Base-by-base conservation (phyloP, 2,113 vertebrate species). In the Dissostichus mawsoni region DNA sequence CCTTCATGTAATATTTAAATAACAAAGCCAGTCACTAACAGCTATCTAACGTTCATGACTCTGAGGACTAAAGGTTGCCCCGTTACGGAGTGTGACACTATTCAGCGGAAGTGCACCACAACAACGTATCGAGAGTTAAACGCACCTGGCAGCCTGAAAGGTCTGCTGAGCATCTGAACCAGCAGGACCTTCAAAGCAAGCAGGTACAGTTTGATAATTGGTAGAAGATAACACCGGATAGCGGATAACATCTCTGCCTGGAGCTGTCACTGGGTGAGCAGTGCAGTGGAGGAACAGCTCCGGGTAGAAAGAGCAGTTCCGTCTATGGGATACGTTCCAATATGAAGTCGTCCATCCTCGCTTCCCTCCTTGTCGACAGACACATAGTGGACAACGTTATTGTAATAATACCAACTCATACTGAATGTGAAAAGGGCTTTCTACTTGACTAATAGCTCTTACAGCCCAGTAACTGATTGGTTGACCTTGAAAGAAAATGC, bases 61-160 rank as follows among this genome's bases (percentile, higher is more conserved):
- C 50, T 23, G 12, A 18, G 3, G 3, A 11, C 18, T 2, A 25
- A 18, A 11, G 3, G 33, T 20, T n/a, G 7, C 1, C 25, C n/a
- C 13, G 11, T 73, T 11, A 50, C 1, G 10, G 29, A 55, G 25
- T 17, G 53, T 25, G 16, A 63, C 20, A 29, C 56, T 29, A 13
- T 8, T 56, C 13, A 11, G 11, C 36, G 1, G 1, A 3, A 14
- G 23, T 16, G 25, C 16, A 36, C 12, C 18, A 17, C 5, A 45
- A 5, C 4, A 63, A 61, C 6, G 16, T 18, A 12, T 2, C 2
- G 4, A 1, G 50, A 63, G n/a, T 1, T 57, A 5, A 50, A 94
- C 92, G 48, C 36, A 94, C 94, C 94, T 93, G 93, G 87, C 48
- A 92, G 51, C 44, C 45, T 75, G 59, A 93, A 79, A 2, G 82